Percentiles rank a stretch among this genome's conserved stretches.
phyloP scores from a whole-genome alignment of 1,140 invertebrate species.

The Leptonema lineaticorne region DNA sequence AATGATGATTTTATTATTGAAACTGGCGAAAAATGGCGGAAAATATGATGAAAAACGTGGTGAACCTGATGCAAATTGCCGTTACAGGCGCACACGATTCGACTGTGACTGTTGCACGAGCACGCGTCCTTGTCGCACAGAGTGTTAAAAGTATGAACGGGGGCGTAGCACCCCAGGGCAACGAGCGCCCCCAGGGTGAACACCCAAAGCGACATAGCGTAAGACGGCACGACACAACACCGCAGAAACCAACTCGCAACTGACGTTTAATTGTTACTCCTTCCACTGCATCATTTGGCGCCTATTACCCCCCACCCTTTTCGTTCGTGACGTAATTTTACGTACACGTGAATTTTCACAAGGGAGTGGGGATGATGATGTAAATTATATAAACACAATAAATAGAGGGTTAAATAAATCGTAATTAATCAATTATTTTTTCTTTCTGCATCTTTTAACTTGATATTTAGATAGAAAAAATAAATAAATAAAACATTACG shows the following conservation, averaged over 20 bases:
- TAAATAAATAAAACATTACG: too few relatives aligned
- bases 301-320: neutral
- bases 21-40: too few relatives aligned
- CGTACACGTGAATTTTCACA: too few relatives aligned
- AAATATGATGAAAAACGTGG: neutral
- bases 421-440: too few relatives aligned
- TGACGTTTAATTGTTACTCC: neutral
- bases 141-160: conserved; percentile 44
- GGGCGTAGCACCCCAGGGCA: conserved; percentile 36
- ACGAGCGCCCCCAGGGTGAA: conserved; percentile 43
- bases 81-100: conserved; percentile 61
- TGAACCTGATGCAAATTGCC: conserved; percentile 55
- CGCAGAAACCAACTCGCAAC: neutral
- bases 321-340: too few relatives aligned
- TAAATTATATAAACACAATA: too few relatives aligned
- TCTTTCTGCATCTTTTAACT: too few relatives aligned
- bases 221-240: neutral
- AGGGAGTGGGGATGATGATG: too few relatives aligned
- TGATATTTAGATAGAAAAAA: too few relatives aligned
- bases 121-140: conserved; percentile 59
- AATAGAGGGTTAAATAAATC: too few relatives aligned
- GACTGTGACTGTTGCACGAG: conserved; percentile 58
- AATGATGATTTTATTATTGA: too few relatives aligned
- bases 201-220: conserved; percentile 44
- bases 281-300: neutral